phyloP scores from a whole-genome alignment of 2,797 vertebrate genomes.

The Notamacropus eugenii region DNA sequence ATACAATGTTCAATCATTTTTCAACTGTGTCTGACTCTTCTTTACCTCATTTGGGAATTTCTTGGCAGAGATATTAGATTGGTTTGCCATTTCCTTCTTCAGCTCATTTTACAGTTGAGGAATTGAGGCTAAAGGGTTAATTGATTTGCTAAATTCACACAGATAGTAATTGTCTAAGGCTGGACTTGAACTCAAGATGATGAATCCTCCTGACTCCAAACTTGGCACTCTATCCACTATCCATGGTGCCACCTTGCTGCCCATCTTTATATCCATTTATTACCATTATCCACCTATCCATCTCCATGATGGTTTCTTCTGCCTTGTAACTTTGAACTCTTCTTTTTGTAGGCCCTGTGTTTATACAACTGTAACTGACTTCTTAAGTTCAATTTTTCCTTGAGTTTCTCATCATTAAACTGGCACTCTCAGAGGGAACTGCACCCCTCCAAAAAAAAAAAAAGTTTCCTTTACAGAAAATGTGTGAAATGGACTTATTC shows the following conservation, averaged over 20 bases:
- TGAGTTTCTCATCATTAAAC: not conserved
- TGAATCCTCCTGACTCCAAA: not conserved
- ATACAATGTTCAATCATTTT: not conserved
- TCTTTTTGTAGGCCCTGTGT: not conserved
- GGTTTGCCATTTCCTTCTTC: not conserved
- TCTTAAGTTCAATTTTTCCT: not conserved
- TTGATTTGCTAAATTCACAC: not conserved
- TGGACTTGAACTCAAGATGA: not conserved
- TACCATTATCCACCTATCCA: not conserved
- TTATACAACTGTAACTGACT: not conserved
- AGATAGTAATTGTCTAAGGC: not conserved
- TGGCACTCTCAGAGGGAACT: not conserved
- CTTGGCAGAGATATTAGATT: not conserved
- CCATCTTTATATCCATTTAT: not conserved
- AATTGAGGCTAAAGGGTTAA: not conserved
- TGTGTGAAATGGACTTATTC: not conserved
- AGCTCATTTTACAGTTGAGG: not conserved
- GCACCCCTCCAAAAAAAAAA: not conserved
- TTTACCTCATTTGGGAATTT: not conserved
- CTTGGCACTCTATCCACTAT: too few species aligned
- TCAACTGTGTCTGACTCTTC: not conserved
- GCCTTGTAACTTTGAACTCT: not conserved
- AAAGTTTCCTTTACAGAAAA: not conserved
- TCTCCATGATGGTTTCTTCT: not conserved
- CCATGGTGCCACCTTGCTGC: not conserved